Conservation (phyloP, 2,797 vertebrate species). For the Heteromormyrus szaboi region DNA sequence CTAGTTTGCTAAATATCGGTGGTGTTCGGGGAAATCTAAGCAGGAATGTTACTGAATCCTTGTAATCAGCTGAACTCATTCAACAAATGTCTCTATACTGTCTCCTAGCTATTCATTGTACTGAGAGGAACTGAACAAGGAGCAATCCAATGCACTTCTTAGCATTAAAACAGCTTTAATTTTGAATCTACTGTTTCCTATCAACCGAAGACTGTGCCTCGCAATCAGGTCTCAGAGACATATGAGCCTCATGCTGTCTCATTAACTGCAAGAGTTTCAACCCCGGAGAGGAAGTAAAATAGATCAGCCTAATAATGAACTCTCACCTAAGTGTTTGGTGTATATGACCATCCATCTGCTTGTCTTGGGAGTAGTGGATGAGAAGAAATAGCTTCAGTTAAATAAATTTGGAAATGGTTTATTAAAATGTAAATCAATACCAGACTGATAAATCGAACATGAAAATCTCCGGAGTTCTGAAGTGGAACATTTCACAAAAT, state of each 20-base stretch:
- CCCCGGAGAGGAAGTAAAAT: not conserved
- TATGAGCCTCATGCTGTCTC: not conserved
- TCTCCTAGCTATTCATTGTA: not conserved
- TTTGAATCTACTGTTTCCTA: not conserved
- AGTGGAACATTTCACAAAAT: not conserved
- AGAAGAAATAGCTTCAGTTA: not conserved
- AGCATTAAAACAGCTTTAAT: not conserved
- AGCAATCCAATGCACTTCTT: not conserved
- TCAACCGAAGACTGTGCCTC: not conserved
- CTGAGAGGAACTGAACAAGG: not conserved
- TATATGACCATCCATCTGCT: not conserved
- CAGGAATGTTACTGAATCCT: not conserved
- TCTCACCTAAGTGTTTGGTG: not conserved
- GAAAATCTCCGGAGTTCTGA: not conserved
- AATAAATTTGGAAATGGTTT: not conserved
- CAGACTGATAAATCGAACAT: not conserved
- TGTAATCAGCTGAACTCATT: not conserved
- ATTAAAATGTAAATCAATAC: slow-evolving; percentile 17
- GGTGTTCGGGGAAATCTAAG: not conserved
- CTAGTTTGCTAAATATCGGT: not conserved
- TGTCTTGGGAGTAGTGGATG: not conserved
- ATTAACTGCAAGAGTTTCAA: not conserved
- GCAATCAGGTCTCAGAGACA: not conserved
- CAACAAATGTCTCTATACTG: not conserved
- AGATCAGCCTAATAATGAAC: not conserved